These are phyloP conservation scores for Prorops nasuta DNA, from an alignment of 1,140 invertebrate species.

Conservation along the genomic window DNA sequence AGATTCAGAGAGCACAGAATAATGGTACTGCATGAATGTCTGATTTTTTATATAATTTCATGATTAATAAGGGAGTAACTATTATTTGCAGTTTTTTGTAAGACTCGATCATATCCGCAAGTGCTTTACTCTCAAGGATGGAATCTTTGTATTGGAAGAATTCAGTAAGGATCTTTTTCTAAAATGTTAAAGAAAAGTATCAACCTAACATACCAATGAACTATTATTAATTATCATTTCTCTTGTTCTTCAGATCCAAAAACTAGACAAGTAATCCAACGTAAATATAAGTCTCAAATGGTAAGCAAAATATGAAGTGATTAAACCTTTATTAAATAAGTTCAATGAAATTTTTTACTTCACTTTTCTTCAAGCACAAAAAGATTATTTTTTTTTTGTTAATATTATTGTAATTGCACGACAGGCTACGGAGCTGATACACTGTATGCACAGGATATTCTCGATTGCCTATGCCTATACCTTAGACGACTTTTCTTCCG, in stretches of 20 bases:
- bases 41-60: too few relatives aligned
- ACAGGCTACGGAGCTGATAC: slow-evolving; percentile 51
- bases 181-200: slow-evolving; percentile 4
- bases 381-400: too few relatives aligned
- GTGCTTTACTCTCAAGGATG: slow-evolving; percentile 98
- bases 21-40: too few relatives aligned
- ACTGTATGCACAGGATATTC: slow-evolving; percentile 56
- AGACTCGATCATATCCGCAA: slow-evolving; percentile 98
- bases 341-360: too few relatives aligned
- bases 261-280: slow-evolving; percentile 91
- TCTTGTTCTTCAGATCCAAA: slow-evolving; percentile 84
- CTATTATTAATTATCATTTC: slow-evolving; percentile 21
- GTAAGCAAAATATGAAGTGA: slow-evolving; percentile 75
- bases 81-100: slow-evolving; percentile 95
- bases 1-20: too few relatives aligned
- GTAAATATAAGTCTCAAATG: slow-evolving; percentile 98
- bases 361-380: too few relatives aligned
- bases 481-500: slow-evolving; percentile 31
- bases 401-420: slow-evolving; percentile 6
- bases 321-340: too few relatives aligned
- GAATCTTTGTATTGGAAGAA: slow-evolving; percentile 98
- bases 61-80: too few relatives aligned
- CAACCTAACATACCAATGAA: slow-evolving; percentile 39
- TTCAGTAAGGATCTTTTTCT: slow-evolving; percentile 81
- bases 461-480: slow-evolving; percentile 53